Base-by-base conservation (phyloP, 64 coral and sea anemone genomes). In the Actinia tenebrosa region DNA sequence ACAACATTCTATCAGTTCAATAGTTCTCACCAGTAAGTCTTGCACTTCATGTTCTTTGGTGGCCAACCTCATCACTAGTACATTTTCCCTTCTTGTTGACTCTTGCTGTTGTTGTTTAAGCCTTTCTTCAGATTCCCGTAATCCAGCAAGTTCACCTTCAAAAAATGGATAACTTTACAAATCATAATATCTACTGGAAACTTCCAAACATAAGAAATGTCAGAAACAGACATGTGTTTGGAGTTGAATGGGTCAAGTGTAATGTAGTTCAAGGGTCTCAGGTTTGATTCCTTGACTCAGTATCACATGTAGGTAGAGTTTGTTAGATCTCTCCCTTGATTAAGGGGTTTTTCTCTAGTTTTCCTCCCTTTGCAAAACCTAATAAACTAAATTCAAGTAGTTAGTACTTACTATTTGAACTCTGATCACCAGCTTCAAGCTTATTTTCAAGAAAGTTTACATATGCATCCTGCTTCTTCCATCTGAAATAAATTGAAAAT, bases 11-110 rank as follows among this genome's bases (percentile, higher is more conserved):
- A 25, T 50, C 15, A 47, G 17, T 86, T 95, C 46, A 87, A 83
- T 83, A 63, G 82, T 85, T 84, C 97, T 99, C 97, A 99, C 97
- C 97, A 99, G 71, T 87, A 99, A 89, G 46, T 99, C 97, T 91
- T 99, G 97, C 86, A 99, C 94, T 90, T 99, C 97, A 81, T 99
- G 97, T 78, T 99, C 97, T 85, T 99, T 99, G 23, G 97, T 99
- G 0, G 97, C 97, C 23, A 99, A 86, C 46, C 97, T 86, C 97
- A 99, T 99, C 61, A 99, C 97, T 53, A 99, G 87, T 45, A 99
- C 97, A 84, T 99, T 99, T 63, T 99, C 97, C 64, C 97, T 91
- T 83, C 97, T 92, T 86, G 97, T 99, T 5, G 97, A 99, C 64
- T 99, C 97, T 78, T 99, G 97, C 27, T 99, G 97, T 22, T 99